A percentile compares a stretch with the other conserved stretches of the same genome.
Evolutionary conservation across 2,113 vertebrate species (phyloP).

Genomic region (Hydrolagus affinis): DNA sequence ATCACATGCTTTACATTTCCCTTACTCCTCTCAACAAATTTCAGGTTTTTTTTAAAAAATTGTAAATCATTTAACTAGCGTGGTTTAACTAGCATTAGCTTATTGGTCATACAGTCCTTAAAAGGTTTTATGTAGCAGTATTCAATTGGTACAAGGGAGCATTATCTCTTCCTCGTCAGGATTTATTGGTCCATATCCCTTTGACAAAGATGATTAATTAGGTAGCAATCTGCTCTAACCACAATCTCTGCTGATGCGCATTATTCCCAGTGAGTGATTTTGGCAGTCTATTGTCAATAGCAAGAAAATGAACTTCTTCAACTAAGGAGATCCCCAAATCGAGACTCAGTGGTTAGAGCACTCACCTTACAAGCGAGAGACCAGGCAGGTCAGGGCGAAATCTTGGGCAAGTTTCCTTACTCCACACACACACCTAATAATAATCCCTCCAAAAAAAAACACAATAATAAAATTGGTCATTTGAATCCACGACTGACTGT

Average conservation of each 20-base stretch:
- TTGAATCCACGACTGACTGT: no score
- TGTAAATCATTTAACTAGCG: not conserved
- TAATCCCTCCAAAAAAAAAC: no score
- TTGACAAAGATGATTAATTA: not conserved
- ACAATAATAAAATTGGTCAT: no score
- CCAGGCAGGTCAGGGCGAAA: no score
- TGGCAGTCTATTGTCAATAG: not conserved
- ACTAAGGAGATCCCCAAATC: not conserved
- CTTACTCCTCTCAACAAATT: not conserved
- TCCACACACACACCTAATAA: no score
- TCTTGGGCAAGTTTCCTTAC: no score
- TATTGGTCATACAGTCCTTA: not conserved
- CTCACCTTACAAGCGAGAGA: no score
- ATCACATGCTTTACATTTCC: not conserved
- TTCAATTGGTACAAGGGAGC: not conserved
- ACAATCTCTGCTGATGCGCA: not conserved
- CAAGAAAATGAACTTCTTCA: not conserved
- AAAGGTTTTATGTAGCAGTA: not conserved
- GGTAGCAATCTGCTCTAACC: no score
- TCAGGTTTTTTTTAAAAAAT: no score
- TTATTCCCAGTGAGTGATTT: not conserved
- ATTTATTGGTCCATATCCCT: not conserved
- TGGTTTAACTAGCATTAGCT: not conserved
- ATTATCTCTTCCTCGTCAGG: conserved; percentile 1
- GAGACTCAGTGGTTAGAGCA: no score